A percentile compares a stretch with the other conserved stretches of the same genome.
phyloP scores from a whole-genome alignment of 37 sponge, comb jelly and placozoan genomes.

The Aphrocallistes beatrix region DNA sequence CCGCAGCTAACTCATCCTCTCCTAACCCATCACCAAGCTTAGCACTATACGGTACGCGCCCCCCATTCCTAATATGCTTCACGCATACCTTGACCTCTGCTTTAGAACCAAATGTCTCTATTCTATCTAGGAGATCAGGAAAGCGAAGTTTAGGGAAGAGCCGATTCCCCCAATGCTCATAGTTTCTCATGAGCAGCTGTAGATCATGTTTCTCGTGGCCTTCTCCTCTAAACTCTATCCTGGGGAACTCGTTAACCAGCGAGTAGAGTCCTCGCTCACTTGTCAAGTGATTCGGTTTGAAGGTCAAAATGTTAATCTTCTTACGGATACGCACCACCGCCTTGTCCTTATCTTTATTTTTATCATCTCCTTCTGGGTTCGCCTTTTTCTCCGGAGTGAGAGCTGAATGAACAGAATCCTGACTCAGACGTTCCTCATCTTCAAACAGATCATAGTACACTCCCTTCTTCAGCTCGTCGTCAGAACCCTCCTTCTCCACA shows the following conservation, averaged over 20 bases:
- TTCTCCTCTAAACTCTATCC: conserved; percentile 64
- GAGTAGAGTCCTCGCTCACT: conserved; percentile 24
- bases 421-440: not conserved
- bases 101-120: conserved; percentile 42
- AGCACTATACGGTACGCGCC: not conserved
- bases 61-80: not conserved
- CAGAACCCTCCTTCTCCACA: not conserved
- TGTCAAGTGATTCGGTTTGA: conserved; percentile 7
- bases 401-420: not conserved
- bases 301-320: not conserved
- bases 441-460: not conserved
- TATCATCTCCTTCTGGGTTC: not conserved
- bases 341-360: not conserved
- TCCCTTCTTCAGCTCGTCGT: not conserved
- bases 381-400: not conserved
- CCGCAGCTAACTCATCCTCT: not conserved
- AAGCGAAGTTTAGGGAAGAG: conserved; percentile 67
- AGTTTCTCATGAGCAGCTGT: conserved; percentile 44
- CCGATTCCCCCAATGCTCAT: conserved; percentile 78
- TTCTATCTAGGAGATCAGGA: conserved; percentile 38
- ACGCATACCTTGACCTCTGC: conserved; percentile 58
- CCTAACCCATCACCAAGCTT: not conserved
- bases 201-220: conserved; percentile 68
- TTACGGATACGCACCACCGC: not conserved
- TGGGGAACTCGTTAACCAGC: conserved; percentile 57